Base-by-base conservation (phyloP, 2,797 vertebrate genomes). In the Semaprochilodus insignis region DNA sequence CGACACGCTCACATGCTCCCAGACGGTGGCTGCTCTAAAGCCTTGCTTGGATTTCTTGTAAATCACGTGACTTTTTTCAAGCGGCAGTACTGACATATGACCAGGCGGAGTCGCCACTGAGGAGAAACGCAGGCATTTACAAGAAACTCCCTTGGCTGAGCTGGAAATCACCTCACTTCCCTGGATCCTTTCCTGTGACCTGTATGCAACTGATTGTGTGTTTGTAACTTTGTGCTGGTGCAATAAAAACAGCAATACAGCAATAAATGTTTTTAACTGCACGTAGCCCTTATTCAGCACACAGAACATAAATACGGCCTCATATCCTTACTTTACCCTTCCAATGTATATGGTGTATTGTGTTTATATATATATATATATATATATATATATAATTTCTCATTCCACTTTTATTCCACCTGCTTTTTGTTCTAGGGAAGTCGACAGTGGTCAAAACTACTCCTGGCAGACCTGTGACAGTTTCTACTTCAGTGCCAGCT, bases 41-140 rank as follows among this genome's bases (percentile, higher is more conserved):
- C 44, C 66, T 13, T 31, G 62, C 48, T 75, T 48, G 80, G 82
- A 82, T 80, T 87, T 87, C 86, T 85, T 84, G 84, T 87, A 87
- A 87, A 87, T 74, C 86, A 87, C 63, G 82, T 87, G 86, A 87
- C 73, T 87, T 87, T 79, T 16, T 77, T 77, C 66, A 83, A 63
- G n/a, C 73, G n/a, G 81, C 27, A 77, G 8, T 80, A 27, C 79
- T 70, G 80, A 36, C 34, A 54, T 67, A 67, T 84, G 86, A 80
- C 85, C 86, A 80, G 60, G 17, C 6, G 63, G 86, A 51, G 86
- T 59, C 86, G 82, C 82, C 73, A n/a, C 5, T 85, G 84, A 80
- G 80, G 8, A 69, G 84, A 84, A 85, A 83, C 6, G 0, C 15
- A 1, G 69, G 80, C 77, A 82, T 87, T 87, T 87, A 87, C 84